Conservation (phyloP, 2,888 invertebrate species). For the Emmelina monodactyla region DNA sequence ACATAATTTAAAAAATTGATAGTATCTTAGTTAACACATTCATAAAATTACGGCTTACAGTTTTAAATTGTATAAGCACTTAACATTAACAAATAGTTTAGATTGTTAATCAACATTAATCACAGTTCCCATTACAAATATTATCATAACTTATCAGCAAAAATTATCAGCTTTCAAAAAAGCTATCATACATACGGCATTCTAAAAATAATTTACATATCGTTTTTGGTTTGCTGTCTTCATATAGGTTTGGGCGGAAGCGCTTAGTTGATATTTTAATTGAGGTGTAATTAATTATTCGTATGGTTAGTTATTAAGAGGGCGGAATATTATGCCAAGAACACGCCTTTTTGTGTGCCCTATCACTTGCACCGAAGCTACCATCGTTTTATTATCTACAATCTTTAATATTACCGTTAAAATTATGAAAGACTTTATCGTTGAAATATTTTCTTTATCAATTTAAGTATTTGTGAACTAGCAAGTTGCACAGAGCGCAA, state of each 20-base stretch:
- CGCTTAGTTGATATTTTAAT: conserved; percentile 55
- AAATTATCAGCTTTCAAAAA: background rate
- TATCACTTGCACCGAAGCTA: conserved; percentile 27
- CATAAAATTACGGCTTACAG: too few species aligned
- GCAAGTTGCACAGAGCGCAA: too few species aligned
- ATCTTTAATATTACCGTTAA: too few species aligned
- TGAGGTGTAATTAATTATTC: conserved; percentile 58
- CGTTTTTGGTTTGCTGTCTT: conserved; percentile 17
- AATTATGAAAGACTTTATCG: too few species aligned
- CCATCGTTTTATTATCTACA: too few species aligned
- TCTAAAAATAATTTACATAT: conserved; percentile 11
- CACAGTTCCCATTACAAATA: conserved; percentile 1
- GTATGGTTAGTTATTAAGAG: conserved; percentile 48
- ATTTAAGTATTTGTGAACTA: too few species aligned
- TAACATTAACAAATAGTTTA: too few species aligned
- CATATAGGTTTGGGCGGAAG: conserved; percentile 42
- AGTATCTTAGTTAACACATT: too few species aligned
- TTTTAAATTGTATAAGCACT: too few species aligned
- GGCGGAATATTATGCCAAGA: conserved; percentile 45
- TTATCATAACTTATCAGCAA: background rate
- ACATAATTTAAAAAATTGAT: too few species aligned
- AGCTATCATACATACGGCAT: conserved; percentile 4
- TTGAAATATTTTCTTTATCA: too few species aligned
- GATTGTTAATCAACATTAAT: too few species aligned
- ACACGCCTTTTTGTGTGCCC: conserved; percentile 36